Base-by-base conservation (phyloP, 2,113 vertebrate genomes). In the Epinephelus moara region DNA sequence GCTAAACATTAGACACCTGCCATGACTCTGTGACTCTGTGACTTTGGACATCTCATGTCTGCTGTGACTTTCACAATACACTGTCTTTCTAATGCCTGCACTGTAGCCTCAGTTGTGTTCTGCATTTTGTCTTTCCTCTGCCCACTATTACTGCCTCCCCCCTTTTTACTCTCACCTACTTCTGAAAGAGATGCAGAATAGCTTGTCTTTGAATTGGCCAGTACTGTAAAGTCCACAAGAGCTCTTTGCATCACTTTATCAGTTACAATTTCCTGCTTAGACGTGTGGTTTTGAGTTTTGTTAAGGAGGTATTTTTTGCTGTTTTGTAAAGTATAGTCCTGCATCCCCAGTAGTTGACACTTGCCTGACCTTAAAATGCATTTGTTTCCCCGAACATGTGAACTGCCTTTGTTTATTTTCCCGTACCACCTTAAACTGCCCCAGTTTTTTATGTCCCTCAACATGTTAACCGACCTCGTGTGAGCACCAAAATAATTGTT, bases 31-130 rank as follows among this genome's bases (percentile, higher is more conserved):
- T 74, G 62, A 66, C 88, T 96, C 96, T 96, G 91, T 97, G 96
- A 95, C 93, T 94, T 75, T 94, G 95, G 96, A 94, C 92, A 88
- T 92, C 91, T 95, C 94, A 95, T 86, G 89, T 92, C 92, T 96
- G 93, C 92, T 85, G 86, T 95, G 92, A 89, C 47, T 87, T 88
- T 84, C 75, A 84, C 78, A 72, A 76, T 82, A 42, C 81, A 72
- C 68, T 68, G 82, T 90, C 78, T 91, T 80, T 75, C 69, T 79
- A 62, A 70, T 93, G 92, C 93, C 81, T 95, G 92, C 92, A 75
- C 50, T 42, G 59, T 91, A 50, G 78, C 79, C 72, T 78, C 62
- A 64, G 81, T 84, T 87, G 4, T 88, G 89, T 85, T 88, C 50
- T 92, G 85, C 67, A 68, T 52, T 91, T 87, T 90, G 52, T 82